Base-by-base conservation (phyloP, 1,140 invertebrate genomes). In the Daktulosphaira vitifoliae region DNA sequence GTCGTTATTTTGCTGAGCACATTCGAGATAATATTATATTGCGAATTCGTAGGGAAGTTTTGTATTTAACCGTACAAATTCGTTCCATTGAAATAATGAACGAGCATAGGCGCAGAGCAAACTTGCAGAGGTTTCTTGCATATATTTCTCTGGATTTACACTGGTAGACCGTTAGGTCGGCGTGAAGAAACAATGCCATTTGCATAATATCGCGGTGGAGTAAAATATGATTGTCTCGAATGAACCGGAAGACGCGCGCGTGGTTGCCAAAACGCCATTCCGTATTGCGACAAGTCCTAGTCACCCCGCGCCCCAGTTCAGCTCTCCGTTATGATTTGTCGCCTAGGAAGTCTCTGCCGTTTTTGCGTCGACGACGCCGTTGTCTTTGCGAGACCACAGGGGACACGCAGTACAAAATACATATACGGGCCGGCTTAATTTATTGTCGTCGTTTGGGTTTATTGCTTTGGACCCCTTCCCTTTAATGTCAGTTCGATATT, bases 311-410 rank as follows among this genome's bases (percentile, higher is more conserved):
- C 38, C 3, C 23, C 9, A 3, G 11, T 33, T 6, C 11, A 33
- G n/a, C n/a, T n/a, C n/a, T n/a, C 52, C 54, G 23, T 59, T n/a
- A 62, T 62, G 56, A 62, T 62, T 62, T 62, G 56, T 62, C 56
- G 56, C 25, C 42, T 23, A 62, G 56, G 56, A 62, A 62, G 56
- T 62, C 39, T 13, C 42, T 39, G 54, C 4, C 44, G 42, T 59
- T 26, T 44, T 11, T 16, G 39, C 39, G 39, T 33, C 42, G 54
- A 44, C 54, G 38, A 26, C 54, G 54, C 25, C 56, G 44, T 15
- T 9, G 38, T 22, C 53, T 20, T 22, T 15, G 38, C 22, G 6
- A 9, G 20, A n/a, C n/a, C 3, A 37, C 53, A n/a, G 0, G 26
- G 25, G 49, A 20, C 9, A 6, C 2, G 44, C 18, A 13, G 5